Percentiles rank a stretch among this genome's conserved stretches.
phyloP scores from a whole-genome alignment of 2,113 vertebrate genomes.

The Cyanoramphus novaezelandiae region DNA sequence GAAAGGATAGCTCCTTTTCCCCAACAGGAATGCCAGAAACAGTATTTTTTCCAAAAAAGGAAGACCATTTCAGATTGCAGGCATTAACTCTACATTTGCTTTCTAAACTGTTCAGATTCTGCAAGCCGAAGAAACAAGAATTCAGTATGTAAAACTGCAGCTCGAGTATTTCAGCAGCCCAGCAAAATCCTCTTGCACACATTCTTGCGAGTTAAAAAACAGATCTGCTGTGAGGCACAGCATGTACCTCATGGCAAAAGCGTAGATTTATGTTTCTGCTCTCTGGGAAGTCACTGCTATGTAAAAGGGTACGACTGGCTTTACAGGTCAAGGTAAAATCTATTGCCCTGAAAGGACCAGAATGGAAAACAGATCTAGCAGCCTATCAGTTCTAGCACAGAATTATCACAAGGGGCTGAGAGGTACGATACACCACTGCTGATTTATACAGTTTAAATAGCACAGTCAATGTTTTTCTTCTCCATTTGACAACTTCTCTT shows the following conservation, averaged over 20 bases:
- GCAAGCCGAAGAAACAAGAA: slow-evolving; percentile 3
- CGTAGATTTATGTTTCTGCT: neutral
- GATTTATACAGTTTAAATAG: neutral
- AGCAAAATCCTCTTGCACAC: neutral
- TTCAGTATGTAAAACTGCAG: neutral
- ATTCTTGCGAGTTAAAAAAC: neutral
- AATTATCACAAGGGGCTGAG: neutral
- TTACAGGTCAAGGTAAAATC: slow-evolving; percentile 13
- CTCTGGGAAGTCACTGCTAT: neutral
- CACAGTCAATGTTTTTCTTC: neutral
- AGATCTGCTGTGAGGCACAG: neutral
- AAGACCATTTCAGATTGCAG: neutral
- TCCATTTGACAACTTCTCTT: slow-evolving; percentile 12
- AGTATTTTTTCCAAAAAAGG: neutral
- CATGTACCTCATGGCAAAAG: neutral
- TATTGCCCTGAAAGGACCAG: neutral
- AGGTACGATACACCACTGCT: neutral
- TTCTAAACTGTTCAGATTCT: neutral
- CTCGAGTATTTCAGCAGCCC: neutral
- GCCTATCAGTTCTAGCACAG: neutral
- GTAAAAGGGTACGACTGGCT: neutral
- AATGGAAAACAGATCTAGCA: neutral
- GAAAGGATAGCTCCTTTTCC: neutral
- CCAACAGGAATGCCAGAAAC: neutral
- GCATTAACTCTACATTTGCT: neutral